These are phyloP conservation scores for Myotis findleyi DNA, from an alignment of 2,797 vertebrate genomes.

Conservation along the genomic window DNA sequence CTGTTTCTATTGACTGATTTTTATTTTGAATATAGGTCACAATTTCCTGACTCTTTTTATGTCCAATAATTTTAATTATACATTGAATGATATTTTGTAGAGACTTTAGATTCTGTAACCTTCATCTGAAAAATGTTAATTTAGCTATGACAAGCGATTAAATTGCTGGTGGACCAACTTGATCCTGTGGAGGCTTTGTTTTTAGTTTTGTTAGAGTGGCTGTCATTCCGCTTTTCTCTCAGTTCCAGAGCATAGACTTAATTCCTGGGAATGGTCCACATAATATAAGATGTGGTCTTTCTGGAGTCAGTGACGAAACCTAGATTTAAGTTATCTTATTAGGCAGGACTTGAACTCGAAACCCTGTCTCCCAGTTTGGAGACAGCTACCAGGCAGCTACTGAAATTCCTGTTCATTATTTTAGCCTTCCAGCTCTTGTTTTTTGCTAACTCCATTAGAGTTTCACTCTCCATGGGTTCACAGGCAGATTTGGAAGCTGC, in stretches of 20 bases:
- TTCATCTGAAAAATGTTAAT: not conserved
- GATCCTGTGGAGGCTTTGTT: not conserved
- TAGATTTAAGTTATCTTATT: not conserved
- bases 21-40: constrained; percentile 15
- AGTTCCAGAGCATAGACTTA: not conserved
- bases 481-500: not conserved
- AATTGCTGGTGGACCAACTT: not conserved
- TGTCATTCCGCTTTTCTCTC: not conserved
- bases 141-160: not conserved
- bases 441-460: not conserved
- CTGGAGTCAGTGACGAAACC: not conserved
- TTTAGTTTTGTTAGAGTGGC: not conserved
- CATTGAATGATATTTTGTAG: constrained; percentile 6
- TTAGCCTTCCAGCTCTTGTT: not conserved
- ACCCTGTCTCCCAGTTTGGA: not conserved
- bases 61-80: not conserved
- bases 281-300: not conserved
- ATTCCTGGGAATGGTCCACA: not conserved
- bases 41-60: not conserved
- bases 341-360: not conserved
- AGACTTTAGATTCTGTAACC: not conserved
- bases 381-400: not conserved
- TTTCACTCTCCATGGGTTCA: not conserved
- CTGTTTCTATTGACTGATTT: not conserved
- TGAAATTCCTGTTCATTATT: not conserved